Base-by-base conservation (phyloP, 1,140 invertebrate species). In the Caerostris darwini region DNA sequence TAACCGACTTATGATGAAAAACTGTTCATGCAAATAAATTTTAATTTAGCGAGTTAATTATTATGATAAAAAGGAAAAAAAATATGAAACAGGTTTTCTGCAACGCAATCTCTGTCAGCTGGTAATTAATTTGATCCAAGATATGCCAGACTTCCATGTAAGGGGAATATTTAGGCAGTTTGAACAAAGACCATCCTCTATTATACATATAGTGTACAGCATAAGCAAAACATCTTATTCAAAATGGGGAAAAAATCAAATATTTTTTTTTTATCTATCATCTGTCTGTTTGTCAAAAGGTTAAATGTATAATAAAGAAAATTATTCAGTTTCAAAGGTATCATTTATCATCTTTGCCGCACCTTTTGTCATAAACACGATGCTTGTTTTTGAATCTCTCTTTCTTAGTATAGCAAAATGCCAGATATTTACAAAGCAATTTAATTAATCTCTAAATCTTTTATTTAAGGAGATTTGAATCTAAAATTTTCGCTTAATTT, bases 331-430 rank as follows among this genome's bases (percentile, higher is more conserved):
- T 87, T 83, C 61, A 58, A 57, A 59, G 85, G 10, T 34, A 87
- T 64, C 85, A 61, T 87, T 87, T 87, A 87, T 87, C 85, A 87
- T 50, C 58, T 61, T 57, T 8, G 57, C 54, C 59, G 85, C 85
- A 17, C 59, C 85, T 87, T 64, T 64, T 83, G 82, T 83, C 82
- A 58, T 83, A n/a, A 50, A 77, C 10, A 77, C 34, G 34, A 71
- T 19, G 19, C n/a, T 34, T 14, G 8, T 53, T 77, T 77, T 50
- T 53, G 34, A 34, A 34, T 34, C 34, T 34, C 34, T 77, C 34
- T 53, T 3, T 77, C 19, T 77, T 5, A 3, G 10, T 10, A 53
- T 10, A 5, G 34, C 12, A 77, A 77, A 77, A 19, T 12, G 34
- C 53, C 53, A 34, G 53, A 77, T 50, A 77, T 77, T 77, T 77